These are phyloP conservation scores for Drosophila tanythrix DNA, from an alignment of 2,888 invertebrate genomes.

Conservation along the genomic window DNA sequence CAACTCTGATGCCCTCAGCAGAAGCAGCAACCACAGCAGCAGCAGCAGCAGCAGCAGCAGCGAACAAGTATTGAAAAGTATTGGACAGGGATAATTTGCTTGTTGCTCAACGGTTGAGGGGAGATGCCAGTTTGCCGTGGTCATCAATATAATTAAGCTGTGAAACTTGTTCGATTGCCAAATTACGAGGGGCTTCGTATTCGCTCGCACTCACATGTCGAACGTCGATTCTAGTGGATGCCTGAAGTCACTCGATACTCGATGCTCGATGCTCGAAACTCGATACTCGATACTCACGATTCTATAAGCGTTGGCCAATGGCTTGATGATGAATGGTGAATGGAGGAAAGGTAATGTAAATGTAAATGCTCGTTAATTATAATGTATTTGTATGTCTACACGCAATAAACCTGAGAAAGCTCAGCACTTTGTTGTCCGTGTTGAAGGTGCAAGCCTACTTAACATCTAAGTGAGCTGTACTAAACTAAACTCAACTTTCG, in stretches of 20 bases:
- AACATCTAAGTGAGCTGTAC: not conserved
- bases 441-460: not conserved
- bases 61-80: not conserved
- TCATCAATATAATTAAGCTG: constrained; percentile 36
- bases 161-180: constrained; percentile 27
- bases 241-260: constrained; percentile 6
- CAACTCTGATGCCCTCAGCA: constrained; percentile 27
- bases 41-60: constrained; percentile 12
- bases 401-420: constrained; percentile 2
- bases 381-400: not conserved
- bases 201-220: constrained; percentile 3
- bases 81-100: not conserved
- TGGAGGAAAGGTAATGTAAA: constrained; percentile 27
- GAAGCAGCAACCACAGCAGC: not conserved
- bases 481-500: not conserved
- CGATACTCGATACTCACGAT: constrained; percentile 24
- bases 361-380: constrained; percentile 30
- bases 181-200: constrained; percentile 23
- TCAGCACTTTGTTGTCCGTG: not conserved
- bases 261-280: not conserved
- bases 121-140: not conserved
- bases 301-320: constrained; percentile 47
- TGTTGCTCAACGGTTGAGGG: not conserved
- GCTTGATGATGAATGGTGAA: constrained; percentile 38
- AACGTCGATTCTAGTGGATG: not conserved